Evolutionary conservation across 2,113 vertebrate species (phyloP), one percentile per base, ranked within the genome.

Genomic region (Hypomesus transpacificus): DNA sequence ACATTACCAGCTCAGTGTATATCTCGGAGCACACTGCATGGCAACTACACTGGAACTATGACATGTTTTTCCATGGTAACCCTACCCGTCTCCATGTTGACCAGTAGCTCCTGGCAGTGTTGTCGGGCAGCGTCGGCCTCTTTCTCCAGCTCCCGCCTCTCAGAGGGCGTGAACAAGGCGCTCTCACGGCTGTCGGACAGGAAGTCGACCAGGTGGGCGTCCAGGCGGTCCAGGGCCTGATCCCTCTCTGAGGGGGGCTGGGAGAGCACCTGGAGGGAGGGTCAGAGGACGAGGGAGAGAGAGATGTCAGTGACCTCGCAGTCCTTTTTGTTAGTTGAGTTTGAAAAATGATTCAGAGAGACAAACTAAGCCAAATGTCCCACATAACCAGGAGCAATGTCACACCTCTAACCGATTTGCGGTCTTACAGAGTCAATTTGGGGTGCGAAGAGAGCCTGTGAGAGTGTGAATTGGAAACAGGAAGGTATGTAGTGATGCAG

Each of bases 141-240:
- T 77, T 86, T 88, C 89, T 99, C 94, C 71, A 98, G 84, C 68
- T 92, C 93, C 60, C 91, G 85, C 14, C 91, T 90, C 16, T 99
- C 96, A 0, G 91, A 83, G 16, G 93, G 74, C 0, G 93, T 93
- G 89, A 99, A 98, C 63, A 96, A 86, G 18, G 91, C 74, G 0
- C 95, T 98, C 84, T 98, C 96, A 0, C 88, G 91, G 82, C 95
- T 96, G 84, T 99, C 97, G 13, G 93, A 91, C 73, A 96, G 87
- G 68, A 98, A 99, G 87, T 99, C 97, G 7, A 93, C 84, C 1
- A 92, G 87, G 84, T 96, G 97, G 2, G 87, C 82, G 59, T 96
- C 94, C 20, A 99, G 89, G 78, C 91, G 93, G 83, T 91, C 92
- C 84, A 97, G 78, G 57, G 92, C 78, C 69, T 95, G 95, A 75